Conservation (phyloP, 2,797 vertebrate species). For the Hippopotamyrus pictus region DNA sequence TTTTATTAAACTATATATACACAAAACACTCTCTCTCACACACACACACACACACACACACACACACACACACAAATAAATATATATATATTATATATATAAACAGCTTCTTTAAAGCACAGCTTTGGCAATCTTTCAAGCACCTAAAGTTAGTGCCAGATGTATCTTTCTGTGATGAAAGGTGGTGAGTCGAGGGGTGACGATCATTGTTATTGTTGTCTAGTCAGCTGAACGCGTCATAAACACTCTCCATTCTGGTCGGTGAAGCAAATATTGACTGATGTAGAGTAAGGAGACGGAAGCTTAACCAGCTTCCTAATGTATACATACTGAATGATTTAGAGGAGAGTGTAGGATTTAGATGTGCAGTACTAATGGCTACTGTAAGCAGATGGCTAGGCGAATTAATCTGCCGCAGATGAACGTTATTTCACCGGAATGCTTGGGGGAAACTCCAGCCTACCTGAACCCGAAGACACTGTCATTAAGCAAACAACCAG, state of each 20-base stretch:
- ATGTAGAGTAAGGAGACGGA: background rate
- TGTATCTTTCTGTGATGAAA: background rate
- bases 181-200: background rate
- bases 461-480: background rate
- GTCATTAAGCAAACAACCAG: background rate
- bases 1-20: background rate
- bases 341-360: background rate
- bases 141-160: background rate
- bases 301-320: background rate
- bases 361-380: background rate
- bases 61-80: too few relatives aligned
- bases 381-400: background rate
- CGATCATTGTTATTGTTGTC: background rate
- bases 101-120: background rate
- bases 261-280: background rate
- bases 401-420: background rate
- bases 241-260: background rate
- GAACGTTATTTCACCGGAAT: background rate
- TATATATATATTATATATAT: background rate
- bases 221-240: background rate
- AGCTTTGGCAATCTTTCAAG: background rate
- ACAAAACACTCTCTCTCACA: background rate
- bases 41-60: background rate
- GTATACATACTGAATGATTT: background rate
- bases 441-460: background rate